A percentile compares a stretch with the other conserved stretches of the same genome.
phyloP scores from a whole-genome alignment of 2,113 vertebrate species.

The Eptatretus burgeri region DNA sequence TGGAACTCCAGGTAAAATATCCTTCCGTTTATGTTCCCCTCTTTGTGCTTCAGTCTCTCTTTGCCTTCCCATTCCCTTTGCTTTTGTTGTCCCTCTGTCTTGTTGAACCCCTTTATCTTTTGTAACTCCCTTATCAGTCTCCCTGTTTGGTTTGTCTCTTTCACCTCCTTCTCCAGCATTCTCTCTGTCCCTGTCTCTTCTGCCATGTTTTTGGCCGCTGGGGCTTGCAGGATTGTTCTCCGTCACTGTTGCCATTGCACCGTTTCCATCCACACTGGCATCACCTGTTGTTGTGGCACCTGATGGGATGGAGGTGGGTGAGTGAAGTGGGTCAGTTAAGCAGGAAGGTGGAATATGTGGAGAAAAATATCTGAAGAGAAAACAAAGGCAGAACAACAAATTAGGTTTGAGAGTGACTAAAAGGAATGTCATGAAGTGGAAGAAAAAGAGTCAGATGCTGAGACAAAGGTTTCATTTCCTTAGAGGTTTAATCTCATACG shows the following conservation, averaged over 20 bases:
- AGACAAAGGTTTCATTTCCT: too few relatives aligned
- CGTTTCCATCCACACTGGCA: conserved; percentile 12
- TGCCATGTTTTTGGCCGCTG: conserved; percentile 12
- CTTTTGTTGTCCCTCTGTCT: conserved; percentile 13
- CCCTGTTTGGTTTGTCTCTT: conserved; percentile 11
- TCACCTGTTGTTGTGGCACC: conserved; percentile 14
- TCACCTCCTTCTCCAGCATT: conserved; percentile 10
- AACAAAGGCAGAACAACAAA: background rate
- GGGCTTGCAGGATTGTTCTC: too few relatives aligned
- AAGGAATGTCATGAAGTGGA: too few relatives aligned
- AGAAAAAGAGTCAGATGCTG: too few relatives aligned
- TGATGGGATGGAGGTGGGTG: conserved; percentile 7
- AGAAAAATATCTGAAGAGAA: background rate
- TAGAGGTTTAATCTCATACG: too few relatives aligned
- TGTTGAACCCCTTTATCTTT: conserved; percentile 9
- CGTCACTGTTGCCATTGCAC: background rate
- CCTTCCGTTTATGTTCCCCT: too few relatives aligned
- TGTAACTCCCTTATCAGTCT: conserved; percentile 11
- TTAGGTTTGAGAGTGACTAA: too few relatives aligned
- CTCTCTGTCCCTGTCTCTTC: conserved; percentile 10
- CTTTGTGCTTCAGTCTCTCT: too few relatives aligned
- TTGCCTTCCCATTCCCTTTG: background rate
- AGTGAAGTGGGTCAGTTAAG: background rate
- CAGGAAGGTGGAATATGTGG: background rate
- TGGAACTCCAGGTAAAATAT: too few relatives aligned